These are phyloP conservation scores for Axinella damicornis DNA, from an alignment of 37 sponge, comb jelly and placozoan species.

Conservation along the genomic window DNA sequence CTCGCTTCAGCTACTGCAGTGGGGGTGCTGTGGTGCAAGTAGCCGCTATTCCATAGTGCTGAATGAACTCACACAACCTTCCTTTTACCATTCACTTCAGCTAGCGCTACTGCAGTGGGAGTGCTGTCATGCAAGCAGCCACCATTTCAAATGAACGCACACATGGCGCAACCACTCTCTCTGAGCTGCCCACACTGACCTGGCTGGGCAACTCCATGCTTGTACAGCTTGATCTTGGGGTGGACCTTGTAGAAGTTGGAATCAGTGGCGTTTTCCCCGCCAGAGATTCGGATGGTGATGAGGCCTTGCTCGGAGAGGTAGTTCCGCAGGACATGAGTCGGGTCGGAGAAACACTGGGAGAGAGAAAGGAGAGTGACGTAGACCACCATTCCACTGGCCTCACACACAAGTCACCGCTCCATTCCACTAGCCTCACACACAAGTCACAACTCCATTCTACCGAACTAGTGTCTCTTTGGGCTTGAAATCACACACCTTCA, in stretches of 20 bases:
- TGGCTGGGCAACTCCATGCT: constrained; percentile 81
- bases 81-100: no score
- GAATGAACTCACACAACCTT: no score
- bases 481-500: background rate
- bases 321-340: constrained; percentile 68
- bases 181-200: constrained; percentile 25
- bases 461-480: background rate
- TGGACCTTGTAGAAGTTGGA: constrained; percentile 73
- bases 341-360: constrained; percentile 73
- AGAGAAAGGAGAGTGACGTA: background rate
- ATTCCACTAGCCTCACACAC: background rate
- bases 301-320: constrained; percentile 61
- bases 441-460: background rate
- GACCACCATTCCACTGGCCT: background rate
- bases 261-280: constrained; percentile 70
- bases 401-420: background rate
- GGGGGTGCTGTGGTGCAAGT: no score
- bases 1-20: no score
- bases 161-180: no score
- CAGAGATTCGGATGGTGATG: constrained; percentile 55
- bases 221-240: constrained; percentile 71
- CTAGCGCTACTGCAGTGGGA: no score
- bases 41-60: no score
- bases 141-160: no score
- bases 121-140: no score